phyloP scores from a whole-genome alignment of 37 sponge, comb jelly and placozoan species.

The Chondrilla cf. caribensis region DNA sequence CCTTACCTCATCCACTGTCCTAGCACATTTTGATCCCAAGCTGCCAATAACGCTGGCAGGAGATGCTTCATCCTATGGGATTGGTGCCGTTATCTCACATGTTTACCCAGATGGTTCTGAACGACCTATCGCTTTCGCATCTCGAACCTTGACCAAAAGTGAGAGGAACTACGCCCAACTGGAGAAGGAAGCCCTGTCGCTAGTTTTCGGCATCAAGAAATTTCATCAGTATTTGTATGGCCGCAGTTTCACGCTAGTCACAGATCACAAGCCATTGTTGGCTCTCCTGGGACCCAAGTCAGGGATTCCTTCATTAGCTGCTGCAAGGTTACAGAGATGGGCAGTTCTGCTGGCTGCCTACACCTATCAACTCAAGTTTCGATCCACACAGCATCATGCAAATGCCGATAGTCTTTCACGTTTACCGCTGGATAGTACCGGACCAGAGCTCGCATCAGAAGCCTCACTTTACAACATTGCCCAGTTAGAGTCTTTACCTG shows the following conservation, averaged over 20 bases:
- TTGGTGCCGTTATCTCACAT: constrained; percentile 21
- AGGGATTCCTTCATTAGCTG: constrained; percentile 1
- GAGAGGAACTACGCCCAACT: not conserved
- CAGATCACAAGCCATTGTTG: constrained; percentile 18
- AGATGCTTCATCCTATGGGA: constrained; percentile 14
- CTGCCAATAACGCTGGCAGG: constrained; percentile 6
- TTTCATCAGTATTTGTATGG: constrained; percentile 19
- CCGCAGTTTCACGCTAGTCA: not conserved
- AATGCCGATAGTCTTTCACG: not conserved
- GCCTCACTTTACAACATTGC: too few relatives aligned
- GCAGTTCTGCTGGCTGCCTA: not conserved
- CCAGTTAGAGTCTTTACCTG: too few relatives aligned
- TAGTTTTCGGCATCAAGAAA: not conserved
- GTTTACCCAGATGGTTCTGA: not conserved
- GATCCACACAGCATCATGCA: not conserved
- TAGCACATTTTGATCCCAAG: not conserved
- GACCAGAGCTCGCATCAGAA: not conserved
- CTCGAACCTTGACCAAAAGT: not conserved
- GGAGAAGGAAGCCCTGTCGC: not conserved
- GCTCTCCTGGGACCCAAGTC: not conserved
- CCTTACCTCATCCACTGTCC: not conserved
- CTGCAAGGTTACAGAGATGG: constrained; percentile 15
- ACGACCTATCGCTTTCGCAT: not conserved
- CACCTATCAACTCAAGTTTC: not conserved
- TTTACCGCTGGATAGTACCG: not conserved